Evolutionary conservation across 2,888 invertebrate species (phyloP), one percentile per base, ranked within the genome.

Genomic region (Elegia similella): DNA sequence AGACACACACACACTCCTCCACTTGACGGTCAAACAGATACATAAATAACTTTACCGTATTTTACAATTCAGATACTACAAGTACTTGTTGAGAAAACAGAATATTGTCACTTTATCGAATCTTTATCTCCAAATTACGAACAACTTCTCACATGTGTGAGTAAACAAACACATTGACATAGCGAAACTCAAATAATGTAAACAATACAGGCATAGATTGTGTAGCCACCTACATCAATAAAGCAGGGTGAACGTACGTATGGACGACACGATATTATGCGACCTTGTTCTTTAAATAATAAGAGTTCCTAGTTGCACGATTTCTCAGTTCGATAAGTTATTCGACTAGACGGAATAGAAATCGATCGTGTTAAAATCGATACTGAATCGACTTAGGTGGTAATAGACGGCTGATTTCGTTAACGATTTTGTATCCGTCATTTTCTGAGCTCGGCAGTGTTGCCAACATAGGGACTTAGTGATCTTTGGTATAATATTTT

Each of bases 181-280:
- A 50, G 34, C 50, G 34, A 50, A 50, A 34, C 16, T 12, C 16
- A 38, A 50, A 34, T 50, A 17, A 38, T 50, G 34, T 50, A 50
- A 50, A 50, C 50, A 50, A 34, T 50, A 47, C 47, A 2, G 38
- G 12, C 17, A 34, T 34, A 34, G 34, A 50, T 34, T 50, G 34
- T 50, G 50, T 38, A 17, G 34, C 50, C 50, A 50, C 34, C 50
- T 50, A 50, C 50, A 50, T 50, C 50, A 50, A 50, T 50, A 50
- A 50, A 16, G 34, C 12, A 50, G 50, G 50, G 50, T 50, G 34
- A 50, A 50, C 32, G 50, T 34, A 50, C 50, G 38, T 50, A 34
- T 17, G 34, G 17, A 50, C 13, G 16, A 50, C 50, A 50, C 34
- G 15, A 34, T 34, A 50, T 50, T 12, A n/a, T 34, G 16, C 50